Evolutionary conservation across 2,797 vertebrate species (phyloP).

Genomic region (Notolabrus celidotus): DNA sequence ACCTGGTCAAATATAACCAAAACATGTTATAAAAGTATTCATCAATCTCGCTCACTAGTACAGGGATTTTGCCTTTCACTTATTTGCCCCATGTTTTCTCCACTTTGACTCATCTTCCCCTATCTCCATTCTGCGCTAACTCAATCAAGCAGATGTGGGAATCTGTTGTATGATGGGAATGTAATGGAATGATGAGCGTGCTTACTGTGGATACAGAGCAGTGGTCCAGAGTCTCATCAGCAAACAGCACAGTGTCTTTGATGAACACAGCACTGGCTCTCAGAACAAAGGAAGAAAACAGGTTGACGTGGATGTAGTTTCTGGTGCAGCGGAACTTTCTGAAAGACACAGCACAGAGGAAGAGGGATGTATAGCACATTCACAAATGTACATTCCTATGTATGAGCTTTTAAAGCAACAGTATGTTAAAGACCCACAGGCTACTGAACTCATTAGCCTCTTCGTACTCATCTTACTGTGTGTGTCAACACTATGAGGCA

Average conservation of each 20-base stretch:
- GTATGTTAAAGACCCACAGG: not conserved
- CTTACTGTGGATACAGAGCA: constrained; percentile 91
- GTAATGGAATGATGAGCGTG: not conserved
- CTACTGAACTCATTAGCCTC: not conserved
- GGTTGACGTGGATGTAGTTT: constrained; percentile 94
- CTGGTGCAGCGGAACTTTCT: constrained; percentile 94
- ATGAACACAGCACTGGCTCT: constrained; percentile 91
- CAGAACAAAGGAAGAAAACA: constrained; percentile 92
- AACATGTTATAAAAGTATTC: constrained; percentile 1
- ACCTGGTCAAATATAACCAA: too few species aligned
- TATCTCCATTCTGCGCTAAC: constrained; percentile 25
- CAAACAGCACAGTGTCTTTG: constrained; percentile 90
- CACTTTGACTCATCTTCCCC: not conserved
- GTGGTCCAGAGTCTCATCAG: constrained; percentile 91
- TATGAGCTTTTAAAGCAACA: too few species aligned
- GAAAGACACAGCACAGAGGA: constrained; percentile 2
- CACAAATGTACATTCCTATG: too few species aligned
- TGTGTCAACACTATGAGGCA: too few species aligned
- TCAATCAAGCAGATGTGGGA: constrained; percentile 26
- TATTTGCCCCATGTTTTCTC: not conserved
- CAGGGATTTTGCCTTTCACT: constrained; percentile 1
- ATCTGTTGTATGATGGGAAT: constrained; percentile 14
- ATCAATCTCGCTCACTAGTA: not conserved
- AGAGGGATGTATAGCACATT: not conserved
- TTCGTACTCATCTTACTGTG: not conserved